phyloP scores from a whole-genome alignment of 2,113 vertebrate species.

The Panthera leo region DNA sequence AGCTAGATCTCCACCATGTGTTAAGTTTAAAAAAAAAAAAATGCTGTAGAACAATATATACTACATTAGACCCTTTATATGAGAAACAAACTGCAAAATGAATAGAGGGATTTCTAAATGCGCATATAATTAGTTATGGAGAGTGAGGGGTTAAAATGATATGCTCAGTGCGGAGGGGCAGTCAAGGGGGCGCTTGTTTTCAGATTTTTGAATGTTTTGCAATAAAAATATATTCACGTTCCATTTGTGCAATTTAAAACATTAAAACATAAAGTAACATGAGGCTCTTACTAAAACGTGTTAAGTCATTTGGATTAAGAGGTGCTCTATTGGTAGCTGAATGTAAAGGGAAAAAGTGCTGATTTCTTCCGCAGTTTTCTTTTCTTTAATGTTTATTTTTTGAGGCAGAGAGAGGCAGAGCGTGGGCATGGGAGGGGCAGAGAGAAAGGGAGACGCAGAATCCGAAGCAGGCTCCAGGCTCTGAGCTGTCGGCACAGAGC shows the following conservation, averaged over 20 bases:
- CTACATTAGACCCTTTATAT: not conserved
- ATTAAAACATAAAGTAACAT: not conserved
- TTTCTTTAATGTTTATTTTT: not conserved
- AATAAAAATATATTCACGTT: not conserved
- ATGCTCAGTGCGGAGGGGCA: not conserved
- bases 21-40: not conserved
- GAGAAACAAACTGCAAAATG: not conserved
- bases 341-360: not conserved
- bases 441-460: too few relatives aligned
- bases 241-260: not conserved
- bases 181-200: not conserved
- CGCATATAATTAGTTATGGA: not conserved
- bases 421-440: too few relatives aligned
- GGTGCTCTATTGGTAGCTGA: not conserved
- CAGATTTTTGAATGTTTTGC: not conserved
- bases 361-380: not conserved
- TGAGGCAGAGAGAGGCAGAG: too few relatives aligned
- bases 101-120: not conserved
- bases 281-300: not conserved
- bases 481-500: too few relatives aligned
- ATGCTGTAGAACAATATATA: not conserved
- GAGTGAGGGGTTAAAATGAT: not conserved
- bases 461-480: too few relatives aligned
- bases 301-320: slow-evolving; percentile 4
- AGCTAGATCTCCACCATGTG: not conserved